These are phyloP conservation scores for Rhagonycha fulva DNA, from an alignment of 2,888 invertebrate genomes.

Conservation along the genomic window DNA sequence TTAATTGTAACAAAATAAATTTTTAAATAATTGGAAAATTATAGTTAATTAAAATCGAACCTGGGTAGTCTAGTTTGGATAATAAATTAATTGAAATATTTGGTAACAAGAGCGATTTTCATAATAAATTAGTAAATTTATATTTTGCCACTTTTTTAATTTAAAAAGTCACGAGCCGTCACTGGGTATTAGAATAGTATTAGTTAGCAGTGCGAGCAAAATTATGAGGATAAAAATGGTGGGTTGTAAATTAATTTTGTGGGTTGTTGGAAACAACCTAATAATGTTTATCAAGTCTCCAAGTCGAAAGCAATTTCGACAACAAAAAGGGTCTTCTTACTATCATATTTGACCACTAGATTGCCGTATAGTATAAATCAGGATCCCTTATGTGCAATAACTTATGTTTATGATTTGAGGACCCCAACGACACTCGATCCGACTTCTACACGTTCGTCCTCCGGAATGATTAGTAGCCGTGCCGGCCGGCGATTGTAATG, in stretches of 20 bases:
- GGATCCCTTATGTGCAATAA: conserved; percentile 34
- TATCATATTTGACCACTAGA: conserved; percentile 15
- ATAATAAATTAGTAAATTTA: too few relatives aligned
- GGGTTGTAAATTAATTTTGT: background rate
- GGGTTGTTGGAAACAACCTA: background rate
- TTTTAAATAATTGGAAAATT: too few relatives aligned
- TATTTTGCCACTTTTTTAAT: too few relatives aligned
- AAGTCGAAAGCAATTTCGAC: conserved; percentile 4
- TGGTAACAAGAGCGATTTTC: too few relatives aligned
- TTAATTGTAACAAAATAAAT: too few relatives aligned
- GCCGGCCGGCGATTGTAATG: background rate
- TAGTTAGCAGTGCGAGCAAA: background rate
- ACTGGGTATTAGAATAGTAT: too few relatives aligned
- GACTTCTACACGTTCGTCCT: conserved; percentile 19
- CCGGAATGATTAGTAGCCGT: conserved; percentile 33
- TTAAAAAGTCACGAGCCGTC: too few relatives aligned
- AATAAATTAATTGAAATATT: too few relatives aligned
- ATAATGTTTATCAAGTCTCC: conserved; percentile 3
- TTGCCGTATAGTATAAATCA: conserved; percentile 29
- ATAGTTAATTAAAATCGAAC: too few relatives aligned
- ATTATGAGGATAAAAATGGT: background rate
- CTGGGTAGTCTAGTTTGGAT: too few relatives aligned
- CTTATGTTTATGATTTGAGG: conserved; percentile 34
- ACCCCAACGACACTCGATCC: conserved; percentile 19
- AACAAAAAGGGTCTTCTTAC: conserved; percentile 18